Percentiles rank a stretch among this genome's conserved stretches.
Conservation (phyloP, 2,888 invertebrate genomes). For the Drosophila tanythrix region DNA sequence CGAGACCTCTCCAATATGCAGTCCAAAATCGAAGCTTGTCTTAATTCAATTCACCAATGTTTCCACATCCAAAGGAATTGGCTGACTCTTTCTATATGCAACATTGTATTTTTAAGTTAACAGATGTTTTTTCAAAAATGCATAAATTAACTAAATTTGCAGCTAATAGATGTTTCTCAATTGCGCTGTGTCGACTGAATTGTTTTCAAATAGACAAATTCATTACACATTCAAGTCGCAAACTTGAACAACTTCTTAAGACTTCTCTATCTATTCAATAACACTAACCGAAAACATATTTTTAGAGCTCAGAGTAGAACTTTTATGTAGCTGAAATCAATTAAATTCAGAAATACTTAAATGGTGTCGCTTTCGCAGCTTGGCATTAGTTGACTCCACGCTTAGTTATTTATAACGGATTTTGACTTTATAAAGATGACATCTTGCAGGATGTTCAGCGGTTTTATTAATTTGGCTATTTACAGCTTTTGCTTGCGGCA, state of each 20-base stretch:
- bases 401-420: not conserved
- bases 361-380: conserved; percentile 21
- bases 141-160: not conserved
- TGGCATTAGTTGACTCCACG: conserved; percentile 25
- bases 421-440: conserved; percentile 12
- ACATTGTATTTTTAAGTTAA: not conserved
- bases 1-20: not conserved
- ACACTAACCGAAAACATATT: not conserved
- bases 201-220: not conserved
- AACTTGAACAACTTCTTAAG: not conserved
- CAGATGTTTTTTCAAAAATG: not conserved
- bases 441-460: conserved; percentile 19
- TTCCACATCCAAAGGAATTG: not conserved
- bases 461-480: conserved; percentile 15
- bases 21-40: not conserved
- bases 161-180: not conserved
- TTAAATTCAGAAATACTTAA: not conserved
- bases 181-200: not conserved
- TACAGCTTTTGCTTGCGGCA: conserved; percentile 24
- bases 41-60: not conserved
- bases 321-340: not conserved
- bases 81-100: not conserved
- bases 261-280: not conserved
- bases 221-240: not conserved
- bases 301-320: not conserved